Conservation (phyloP, 2,797 vertebrate genomes). For the Amphiprion clarkii region DNA sequence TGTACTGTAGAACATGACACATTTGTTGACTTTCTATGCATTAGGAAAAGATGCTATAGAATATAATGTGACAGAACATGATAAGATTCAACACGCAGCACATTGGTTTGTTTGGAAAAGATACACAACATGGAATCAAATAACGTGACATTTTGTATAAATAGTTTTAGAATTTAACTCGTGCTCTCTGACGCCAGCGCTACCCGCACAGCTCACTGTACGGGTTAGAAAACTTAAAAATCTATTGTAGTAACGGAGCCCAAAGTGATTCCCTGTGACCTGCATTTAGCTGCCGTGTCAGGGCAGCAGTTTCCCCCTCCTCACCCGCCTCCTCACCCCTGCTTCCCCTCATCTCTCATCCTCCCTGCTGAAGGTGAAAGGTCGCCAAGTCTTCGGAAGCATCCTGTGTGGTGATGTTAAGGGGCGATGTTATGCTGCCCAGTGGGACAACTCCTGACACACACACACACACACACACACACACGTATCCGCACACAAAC, state of each 20-base stretch:
- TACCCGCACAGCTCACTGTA: neutral
- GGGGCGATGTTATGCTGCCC: slow-evolving; percentile 69
- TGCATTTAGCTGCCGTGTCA: slow-evolving; percentile 19
- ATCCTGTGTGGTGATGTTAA: slow-evolving; percentile 77
- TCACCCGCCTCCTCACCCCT: neutral
- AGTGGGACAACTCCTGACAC: slow-evolving; percentile 44
- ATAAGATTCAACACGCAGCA: no score
- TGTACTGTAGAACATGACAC: no score
- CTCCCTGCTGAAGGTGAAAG: slow-evolving; percentile 67
- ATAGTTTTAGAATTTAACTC: neutral
- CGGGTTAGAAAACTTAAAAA: neutral
- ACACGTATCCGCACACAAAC: slow-evolving; percentile 23
- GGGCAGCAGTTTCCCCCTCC: slow-evolving; percentile 3
- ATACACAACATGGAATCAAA: no score
- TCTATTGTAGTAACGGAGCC: slow-evolving; percentile 19
- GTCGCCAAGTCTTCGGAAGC: slow-evolving; percentile 73
- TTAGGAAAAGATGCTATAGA: no score
- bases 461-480: slow-evolving; percentile 49
- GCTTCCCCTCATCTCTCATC: slow-evolving; percentile 63
- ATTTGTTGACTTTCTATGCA: no score
- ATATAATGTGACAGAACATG: no score
- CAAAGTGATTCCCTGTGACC: slow-evolving; percentile 27
- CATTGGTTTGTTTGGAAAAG: no score
- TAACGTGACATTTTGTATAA: neutral
- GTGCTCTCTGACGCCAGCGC: no score